Evolutionary conservation across 2,797 vertebrate species (phyloP).

Genomic region (Sternotherus odoratus): DNA sequence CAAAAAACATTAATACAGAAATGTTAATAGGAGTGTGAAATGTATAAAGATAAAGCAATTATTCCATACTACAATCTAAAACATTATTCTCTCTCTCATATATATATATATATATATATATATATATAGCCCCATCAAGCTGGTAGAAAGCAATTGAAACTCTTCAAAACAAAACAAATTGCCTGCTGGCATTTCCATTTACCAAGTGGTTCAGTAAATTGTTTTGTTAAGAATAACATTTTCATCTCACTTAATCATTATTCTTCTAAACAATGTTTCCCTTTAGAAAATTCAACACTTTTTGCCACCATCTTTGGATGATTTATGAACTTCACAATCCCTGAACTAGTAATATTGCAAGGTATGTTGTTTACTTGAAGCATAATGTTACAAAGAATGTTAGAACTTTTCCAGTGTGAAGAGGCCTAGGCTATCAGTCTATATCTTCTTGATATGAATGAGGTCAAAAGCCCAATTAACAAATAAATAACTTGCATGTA

Average conservation of each 20-base stretch:
- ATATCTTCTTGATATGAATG: not conserved
- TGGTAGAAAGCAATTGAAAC: constrained; percentile 21
- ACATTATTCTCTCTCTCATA: not conserved
- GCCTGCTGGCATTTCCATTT: constrained; percentile 70
- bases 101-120: not conserved
- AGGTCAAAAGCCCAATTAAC: constrained; percentile 43
- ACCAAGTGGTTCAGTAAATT: constrained; percentile 68
- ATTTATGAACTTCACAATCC: constrained; percentile 54
- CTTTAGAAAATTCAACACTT: constrained; percentile 63
- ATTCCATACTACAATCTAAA: constrained; percentile 25
- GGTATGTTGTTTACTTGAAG: constrained; percentile 34
- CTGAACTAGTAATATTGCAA: constrained; percentile 41
- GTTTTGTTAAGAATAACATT: constrained; percentile 74
- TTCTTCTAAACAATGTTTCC: constrained; percentile 56
- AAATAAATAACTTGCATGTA: constrained; percentile 1
- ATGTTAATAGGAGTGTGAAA: not conserved
- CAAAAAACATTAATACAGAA: constrained; percentile 28
- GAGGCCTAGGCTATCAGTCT: constrained; percentile 27
- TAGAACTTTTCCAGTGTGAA: constrained; percentile 37
- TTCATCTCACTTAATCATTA: constrained; percentile 71
- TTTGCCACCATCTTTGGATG: constrained; percentile 50
- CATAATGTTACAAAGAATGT: constrained; percentile 16
- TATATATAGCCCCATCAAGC: not conserved
- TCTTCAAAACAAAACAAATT: constrained; percentile 74
- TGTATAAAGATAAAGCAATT: constrained; percentile 34